Conservation (phyloP, 2,797 vertebrate genomes). For the Myotis daubentonii region DNA sequence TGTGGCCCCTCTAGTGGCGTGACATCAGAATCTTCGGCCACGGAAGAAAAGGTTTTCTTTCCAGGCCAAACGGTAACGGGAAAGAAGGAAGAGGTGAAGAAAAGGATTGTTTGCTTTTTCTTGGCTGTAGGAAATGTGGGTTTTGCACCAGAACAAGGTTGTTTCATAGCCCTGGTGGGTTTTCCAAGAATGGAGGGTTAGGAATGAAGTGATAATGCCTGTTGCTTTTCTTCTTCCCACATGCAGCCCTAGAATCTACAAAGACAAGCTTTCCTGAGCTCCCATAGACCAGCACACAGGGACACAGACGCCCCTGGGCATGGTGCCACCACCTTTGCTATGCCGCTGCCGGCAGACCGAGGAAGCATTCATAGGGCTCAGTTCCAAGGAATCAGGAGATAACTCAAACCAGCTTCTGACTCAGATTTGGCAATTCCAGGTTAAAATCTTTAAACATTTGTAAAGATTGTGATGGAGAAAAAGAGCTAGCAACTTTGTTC, state of each 20-base stretch:
- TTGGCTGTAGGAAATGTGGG: neutral
- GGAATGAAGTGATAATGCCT: neutral
- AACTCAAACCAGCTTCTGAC: neutral
- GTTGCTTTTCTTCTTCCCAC: neutral
- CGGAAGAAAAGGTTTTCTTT: neutral
- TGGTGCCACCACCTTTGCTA: neutral
- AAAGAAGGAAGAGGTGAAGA: neutral
- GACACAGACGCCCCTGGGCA: fast-evolving
- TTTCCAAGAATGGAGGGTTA: neutral
- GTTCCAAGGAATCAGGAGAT: neutral
- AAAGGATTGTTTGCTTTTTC: neutral
- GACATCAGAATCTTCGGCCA: neutral
- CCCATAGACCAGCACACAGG: neutral
- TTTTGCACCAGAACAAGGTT: neutral
- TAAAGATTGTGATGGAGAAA: neutral
- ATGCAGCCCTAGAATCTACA: neutral
- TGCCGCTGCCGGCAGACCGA: neutral
- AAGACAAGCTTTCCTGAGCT: neutral
- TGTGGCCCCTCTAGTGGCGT: neutral
- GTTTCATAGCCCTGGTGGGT: neutral
- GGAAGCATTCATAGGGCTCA: neutral
- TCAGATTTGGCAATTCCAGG: neutral
- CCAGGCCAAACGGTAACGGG: neutral
- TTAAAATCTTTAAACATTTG: constrained; percentile 35
- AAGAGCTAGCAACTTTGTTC: neutral